Conservation (phyloP, 2,888 invertebrate genomes). For the Drymonia ruficornis region DNA sequence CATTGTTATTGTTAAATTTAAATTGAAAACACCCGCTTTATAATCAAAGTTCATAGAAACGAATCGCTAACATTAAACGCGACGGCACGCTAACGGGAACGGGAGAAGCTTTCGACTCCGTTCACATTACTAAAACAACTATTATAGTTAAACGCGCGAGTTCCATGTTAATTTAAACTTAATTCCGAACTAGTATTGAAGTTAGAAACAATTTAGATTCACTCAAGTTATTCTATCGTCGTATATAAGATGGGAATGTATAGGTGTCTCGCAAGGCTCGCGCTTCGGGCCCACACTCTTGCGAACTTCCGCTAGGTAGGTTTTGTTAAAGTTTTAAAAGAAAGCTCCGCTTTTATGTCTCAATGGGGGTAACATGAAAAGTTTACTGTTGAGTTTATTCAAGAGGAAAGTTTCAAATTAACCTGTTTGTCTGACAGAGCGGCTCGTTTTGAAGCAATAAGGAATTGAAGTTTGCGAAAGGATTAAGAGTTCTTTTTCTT, state of each 20-base stretch:
- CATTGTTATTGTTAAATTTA: neutral
- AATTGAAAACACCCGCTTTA: neutral
- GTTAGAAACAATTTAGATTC: conserved; percentile 47
- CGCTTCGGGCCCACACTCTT: conserved; percentile 27
- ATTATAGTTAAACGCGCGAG: conserved; percentile 32
- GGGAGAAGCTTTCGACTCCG: conserved; percentile 4
- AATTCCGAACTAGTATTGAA: conserved; percentile 29
- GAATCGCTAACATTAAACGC: conserved; percentile 5
- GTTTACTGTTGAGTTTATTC: conserved; percentile 39
- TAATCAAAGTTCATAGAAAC: conserved; percentile 1
- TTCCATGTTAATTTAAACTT: conserved; percentile 36
- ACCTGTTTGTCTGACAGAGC: conserved; percentile 44
- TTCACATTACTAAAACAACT: conserved; percentile 17
- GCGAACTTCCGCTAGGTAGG: conserved; percentile 28
- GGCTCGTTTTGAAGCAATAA: conserved; percentile 29
- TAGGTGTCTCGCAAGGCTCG: conserved; percentile 23
- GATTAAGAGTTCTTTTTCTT: conserved; percentile 6
- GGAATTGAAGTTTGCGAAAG: conserved; percentile 8
- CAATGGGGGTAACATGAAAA: conserved; percentile 49
- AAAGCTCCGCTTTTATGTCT: conserved; percentile 56
- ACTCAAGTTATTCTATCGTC: conserved; percentile 33
- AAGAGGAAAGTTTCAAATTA: conserved; percentile 56
- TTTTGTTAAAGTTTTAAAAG: conserved; percentile 45
- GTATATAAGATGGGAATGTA: conserved; percentile 15
- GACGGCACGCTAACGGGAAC: neutral